A percentile compares a stretch with the other conserved stretches of the same genome.
Evolutionary conservation across 2,888 invertebrate genomes (phyloP).

Genomic region (Anarsia innoxiella): DNA sequence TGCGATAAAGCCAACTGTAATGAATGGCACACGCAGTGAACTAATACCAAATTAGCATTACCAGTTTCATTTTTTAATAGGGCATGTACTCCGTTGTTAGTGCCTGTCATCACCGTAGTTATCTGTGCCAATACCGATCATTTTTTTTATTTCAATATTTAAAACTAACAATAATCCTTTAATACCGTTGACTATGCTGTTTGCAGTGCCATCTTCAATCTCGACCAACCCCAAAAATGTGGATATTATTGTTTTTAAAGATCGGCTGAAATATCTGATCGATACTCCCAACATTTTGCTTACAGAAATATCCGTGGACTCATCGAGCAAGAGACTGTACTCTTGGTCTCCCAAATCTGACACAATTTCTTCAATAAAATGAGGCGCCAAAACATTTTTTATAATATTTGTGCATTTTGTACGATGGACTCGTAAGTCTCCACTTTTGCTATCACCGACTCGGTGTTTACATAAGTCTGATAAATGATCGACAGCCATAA

Average conservation of each 20-base stretch:
- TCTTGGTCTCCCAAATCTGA: conserved; percentile 13
- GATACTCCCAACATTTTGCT: conserved; percentile 14
- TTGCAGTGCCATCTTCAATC: conserved; percentile 15
- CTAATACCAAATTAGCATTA: conserved; percentile 5
- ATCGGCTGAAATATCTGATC: conserved; percentile 18
- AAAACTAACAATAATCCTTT: conserved; percentile 11
- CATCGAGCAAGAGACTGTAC: conserved; percentile 18
- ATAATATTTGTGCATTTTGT: conserved; percentile 18
- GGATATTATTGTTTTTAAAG: conserved; percentile 14
- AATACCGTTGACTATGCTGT: conserved; percentile 13
- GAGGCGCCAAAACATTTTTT: conserved; percentile 16
- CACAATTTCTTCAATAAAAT: conserved; percentile 12
- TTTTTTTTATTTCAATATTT: conserved; percentile 17
- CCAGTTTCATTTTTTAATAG: conserved; percentile 18
- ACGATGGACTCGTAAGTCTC: conserved; percentile 13
- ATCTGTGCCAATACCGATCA: conserved; percentile 26
- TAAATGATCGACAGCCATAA: background rate
- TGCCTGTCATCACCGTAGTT: conserved; percentile 27
- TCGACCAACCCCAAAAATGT: conserved; percentile 15
- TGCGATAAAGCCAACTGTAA: conserved; percentile 4
- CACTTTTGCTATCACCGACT: background rate
- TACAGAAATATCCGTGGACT: conserved; percentile 19
- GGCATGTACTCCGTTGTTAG: conserved; percentile 22
- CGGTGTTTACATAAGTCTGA: conserved; percentile 8
- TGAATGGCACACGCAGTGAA: conserved; percentile 4